These are phyloP conservation scores for Proteles cristata DNA, from an alignment of 2,113 vertebrate genomes.

Conservation along the genomic window DNA sequence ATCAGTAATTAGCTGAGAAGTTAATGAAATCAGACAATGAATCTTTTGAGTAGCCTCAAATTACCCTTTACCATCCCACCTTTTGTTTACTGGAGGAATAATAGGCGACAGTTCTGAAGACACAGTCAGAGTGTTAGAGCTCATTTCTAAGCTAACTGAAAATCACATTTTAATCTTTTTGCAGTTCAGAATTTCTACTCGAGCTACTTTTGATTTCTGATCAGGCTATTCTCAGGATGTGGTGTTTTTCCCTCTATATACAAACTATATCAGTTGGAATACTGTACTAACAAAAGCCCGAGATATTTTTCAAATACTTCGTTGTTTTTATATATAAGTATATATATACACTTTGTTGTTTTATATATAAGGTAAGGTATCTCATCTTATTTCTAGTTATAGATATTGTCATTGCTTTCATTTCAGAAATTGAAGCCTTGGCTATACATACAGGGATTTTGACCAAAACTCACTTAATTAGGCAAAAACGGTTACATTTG, in stretches of 20 bases:
- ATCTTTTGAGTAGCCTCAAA: constrained; percentile 1
- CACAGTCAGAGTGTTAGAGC: not conserved
- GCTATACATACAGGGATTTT: not conserved
- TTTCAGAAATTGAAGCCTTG: not conserved
- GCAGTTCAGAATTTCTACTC: constrained; percentile 49
- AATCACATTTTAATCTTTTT: constrained; percentile 46
- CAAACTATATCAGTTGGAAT: not conserved
- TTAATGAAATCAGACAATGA: constrained; percentile 39
- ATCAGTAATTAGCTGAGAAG: constrained; percentile 18
- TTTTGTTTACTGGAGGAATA: not conserved
- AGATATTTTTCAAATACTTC: constrained; percentile 26
- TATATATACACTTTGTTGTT: not conserved
- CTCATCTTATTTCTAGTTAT: not conserved
- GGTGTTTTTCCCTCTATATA: not conserved
- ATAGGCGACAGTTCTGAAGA: constrained; percentile 44
- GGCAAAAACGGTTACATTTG: not conserved
- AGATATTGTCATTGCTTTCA: not conserved
- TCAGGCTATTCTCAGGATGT: not conserved
- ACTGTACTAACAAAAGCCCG: not conserved
- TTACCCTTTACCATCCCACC: constrained; percentile 33
- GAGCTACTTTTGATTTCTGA: not conserved
- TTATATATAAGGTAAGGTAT: not conserved
- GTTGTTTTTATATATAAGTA: not conserved
- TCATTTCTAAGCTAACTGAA: constrained; percentile 39
- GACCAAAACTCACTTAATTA: not conserved